A percentile compares a stretch with the other conserved stretches of the same genome.
phyloP scores from a whole-genome alignment of 2,888 invertebrate genomes.

The Antitype chi region DNA sequence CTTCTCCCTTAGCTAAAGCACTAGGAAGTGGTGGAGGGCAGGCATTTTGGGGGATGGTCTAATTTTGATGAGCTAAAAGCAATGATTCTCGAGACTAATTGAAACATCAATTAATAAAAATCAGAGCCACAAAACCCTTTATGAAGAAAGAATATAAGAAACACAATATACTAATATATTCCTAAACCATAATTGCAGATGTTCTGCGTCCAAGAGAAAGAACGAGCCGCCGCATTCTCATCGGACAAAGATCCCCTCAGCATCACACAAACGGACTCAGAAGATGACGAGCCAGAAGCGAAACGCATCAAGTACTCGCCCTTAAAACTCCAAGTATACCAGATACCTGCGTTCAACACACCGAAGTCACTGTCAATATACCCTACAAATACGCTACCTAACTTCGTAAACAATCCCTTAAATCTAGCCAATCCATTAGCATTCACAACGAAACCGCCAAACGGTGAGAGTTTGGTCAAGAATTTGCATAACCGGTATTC shows the following conservation, averaged over 20 bases:
- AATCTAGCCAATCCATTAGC: slow-evolving; percentile 85
- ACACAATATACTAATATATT: not conserved
- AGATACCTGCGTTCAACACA: slow-evolving; percentile 84
- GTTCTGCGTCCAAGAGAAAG: slow-evolving; percentile 87
- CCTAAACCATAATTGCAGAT: slow-evolving; percentile 75
- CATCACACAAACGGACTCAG: slow-evolving; percentile 79
- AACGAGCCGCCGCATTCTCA: slow-evolving; percentile 70
- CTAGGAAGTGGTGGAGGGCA: too few species aligned
- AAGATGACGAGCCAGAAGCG: slow-evolving; percentile 83
- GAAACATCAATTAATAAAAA: not conserved
- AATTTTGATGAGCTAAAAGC: not conserved
- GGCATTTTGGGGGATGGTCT: not conserved
- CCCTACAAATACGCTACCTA: slow-evolving; percentile 79
- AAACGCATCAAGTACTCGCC: slow-evolving; percentile 82
- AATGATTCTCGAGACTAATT: not conserved
- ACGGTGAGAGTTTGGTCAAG: slow-evolving; percentile 81
- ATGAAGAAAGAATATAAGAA: not conserved
- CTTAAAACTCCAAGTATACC: slow-evolving; percentile 85
- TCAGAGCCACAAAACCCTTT: not conserved
- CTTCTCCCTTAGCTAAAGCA: not conserved
- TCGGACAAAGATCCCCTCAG: slow-evolving; percentile 79
- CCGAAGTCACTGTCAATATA: slow-evolving; percentile 83
- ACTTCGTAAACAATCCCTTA: slow-evolving; percentile 86
- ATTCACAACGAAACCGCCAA: slow-evolving; percentile 73
- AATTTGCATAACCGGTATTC: slow-evolving; percentile 82